Base-by-base conservation (phyloP, 2,888 invertebrate species). In the Scelioninae gen. 1 region DNA sequence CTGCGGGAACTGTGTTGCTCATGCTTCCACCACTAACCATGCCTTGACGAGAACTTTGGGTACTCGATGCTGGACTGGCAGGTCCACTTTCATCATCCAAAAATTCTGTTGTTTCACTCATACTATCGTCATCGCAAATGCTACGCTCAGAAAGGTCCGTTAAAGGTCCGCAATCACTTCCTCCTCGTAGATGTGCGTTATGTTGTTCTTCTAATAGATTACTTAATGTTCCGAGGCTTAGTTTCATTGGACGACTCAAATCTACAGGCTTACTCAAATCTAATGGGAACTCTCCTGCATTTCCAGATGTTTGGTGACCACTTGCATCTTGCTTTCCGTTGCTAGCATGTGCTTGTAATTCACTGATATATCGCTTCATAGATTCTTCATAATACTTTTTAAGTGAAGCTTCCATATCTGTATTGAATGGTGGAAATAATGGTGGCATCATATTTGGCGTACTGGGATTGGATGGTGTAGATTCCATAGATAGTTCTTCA, bases 371-470 rank as follows among this genome's bases (percentile, higher is more conserved):
- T 88, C 97, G 95, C 92, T 97, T 97, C 95, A 97, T 96, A 79
- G 97, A 97, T 91, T 97, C 97, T 92, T 97, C 97, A 93, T 97
- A 97, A 92, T 97, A 96, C 93, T 97, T 97, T 92, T 97, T 97
- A 93, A 97, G 95, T 87, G 97, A 96, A 90, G 95, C 95, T 93
- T 97, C 96, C 94, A 96, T 95, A 91, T 96, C 96, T 90, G 95
- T 95, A 93, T 95, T 95, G 93, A 96, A 94, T 88, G 95, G 95
- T 86, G 96, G 95, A 93, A 96, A 96, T 88, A 96, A 93, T 89
- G 96, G 96, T 89, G 96, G 95, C 94, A 96, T 95, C 95, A 96
- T 95, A 93, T 95, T 95, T 88, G 95, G 95, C 88, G 95, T 94
- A 68, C 95, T 95, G 86, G 95, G 95, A 90, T 95, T 95, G 91